Base-by-base conservation (phyloP, 2,113 vertebrate genomes). In the Aldabrachelys gigantea region DNA sequence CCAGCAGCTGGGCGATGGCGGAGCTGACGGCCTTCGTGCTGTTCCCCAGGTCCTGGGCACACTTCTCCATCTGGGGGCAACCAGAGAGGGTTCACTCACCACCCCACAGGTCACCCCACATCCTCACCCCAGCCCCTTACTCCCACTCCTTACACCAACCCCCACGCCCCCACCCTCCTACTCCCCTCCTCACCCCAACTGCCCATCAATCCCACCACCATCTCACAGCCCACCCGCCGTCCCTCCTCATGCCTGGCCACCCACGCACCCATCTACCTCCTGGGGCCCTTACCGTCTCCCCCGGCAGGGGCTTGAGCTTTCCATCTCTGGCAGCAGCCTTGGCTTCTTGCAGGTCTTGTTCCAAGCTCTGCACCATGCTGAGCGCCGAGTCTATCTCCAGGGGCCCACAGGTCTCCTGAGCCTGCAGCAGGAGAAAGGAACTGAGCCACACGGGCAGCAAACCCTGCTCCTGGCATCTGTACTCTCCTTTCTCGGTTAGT, bases 11-110 rank as follows among this genome's bases (percentile, higher is more conserved):
- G 87, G 99, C 99, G 0, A 99, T 99, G 88, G 99, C 98, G 0
- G 99, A 99, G 94, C 99, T 99, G 94, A 99, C 99, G 0, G 99
- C 99, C 97, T 99, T 99, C 25, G 99, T 99, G 97, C 99, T 99
- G 94, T 98, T 99, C 50, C 99, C 99, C 94, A 99, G 98, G 84
- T 99, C 99, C 97, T 99, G 99, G 24, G 99, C 98, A 93, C 99
- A 99, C 52, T 99, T 99, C 97, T 99, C 99, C 97, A 99, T 98
- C 99, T 99, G 96, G 4, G 11, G 31, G 2, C 5, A 12, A 80
- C 0, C 2, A 54, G 14, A 3, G 38, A 27, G 5, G 8, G 76
- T 21, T 82, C 22, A 59, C 10, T 11, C 27, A 12, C 13, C 10
- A 17, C 4, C 25, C 11, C 83, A 47, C 27, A 65, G 47, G 44